Evolutionary conservation across 2,113 vertebrate species (phyloP), one percentile per base, ranked within the genome.

Genomic region (Narcine bancroftii): DNA sequence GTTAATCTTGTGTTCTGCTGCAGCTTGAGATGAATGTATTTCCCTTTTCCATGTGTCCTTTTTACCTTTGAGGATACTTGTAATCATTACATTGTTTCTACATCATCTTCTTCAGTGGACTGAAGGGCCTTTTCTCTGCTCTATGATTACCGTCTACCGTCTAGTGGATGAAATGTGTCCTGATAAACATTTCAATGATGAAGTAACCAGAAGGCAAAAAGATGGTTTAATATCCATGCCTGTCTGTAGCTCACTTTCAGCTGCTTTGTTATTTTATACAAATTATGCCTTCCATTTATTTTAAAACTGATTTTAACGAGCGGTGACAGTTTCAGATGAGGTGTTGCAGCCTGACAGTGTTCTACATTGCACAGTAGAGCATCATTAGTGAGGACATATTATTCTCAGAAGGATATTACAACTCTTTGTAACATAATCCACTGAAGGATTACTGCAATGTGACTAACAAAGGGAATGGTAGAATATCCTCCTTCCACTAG

Each of bases 351-450:
- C 81, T 87, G 56, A 21, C 53, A 87, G 50, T 36, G 33, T 60
- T 36, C 33, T 56, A 60, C 81, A 60, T 63, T 60, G 53, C 81
- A 87, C 81, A 60, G 81, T 17, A 39, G 33, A 87, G 81, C 81
- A 60, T 60, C 81, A 87, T 87, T 87, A 87, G n/a, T 19, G 81
- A 63, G 33, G 36, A 26, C 81, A 60, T 19, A 36, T 56, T 87
- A 87, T 87, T 87, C 81, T 87, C 81, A 87, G 81, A 87, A 45
- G 87, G 87, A 66, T 69, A 66, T 91, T 66, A 66, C 87, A 91
- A 45, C 87, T 91, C 87, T 89, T 89, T 89, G 85, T 63, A 42
- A 89, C 56, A 39, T 89, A 89, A 89, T 65, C 56, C 36, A 66
- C 63, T 45, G 24, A 91, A 69, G 60, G 56, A 91, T 91, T 69